Percentiles rank a stretch among this genome's conserved stretches.
Evolutionary conservation across 2,888 invertebrate genomes (phyloP).

Genomic region (Nomada ferruginata): DNA sequence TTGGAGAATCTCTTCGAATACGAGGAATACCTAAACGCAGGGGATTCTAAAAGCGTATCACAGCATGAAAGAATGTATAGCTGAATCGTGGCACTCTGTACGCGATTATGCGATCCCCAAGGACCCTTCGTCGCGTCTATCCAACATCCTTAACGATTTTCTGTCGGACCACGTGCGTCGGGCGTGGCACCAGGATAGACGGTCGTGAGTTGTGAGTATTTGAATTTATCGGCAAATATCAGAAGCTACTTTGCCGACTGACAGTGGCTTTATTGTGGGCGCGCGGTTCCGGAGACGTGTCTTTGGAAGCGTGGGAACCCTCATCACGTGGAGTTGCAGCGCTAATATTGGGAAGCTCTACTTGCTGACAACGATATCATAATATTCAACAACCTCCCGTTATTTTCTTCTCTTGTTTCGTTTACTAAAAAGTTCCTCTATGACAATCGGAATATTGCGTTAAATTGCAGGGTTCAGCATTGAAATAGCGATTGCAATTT

Average conservation of each 20-base stretch:
- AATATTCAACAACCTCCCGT: conserved; percentile 3
- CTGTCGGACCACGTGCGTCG: conserved; percentile 73
- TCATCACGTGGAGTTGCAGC: conserved; percentile 2
- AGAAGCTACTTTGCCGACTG: conserved; percentile 76
- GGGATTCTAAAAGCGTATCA: too few species aligned
- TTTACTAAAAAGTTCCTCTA: neutral
- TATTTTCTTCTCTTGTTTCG: neutral
- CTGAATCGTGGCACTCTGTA: conserved; percentile 1
- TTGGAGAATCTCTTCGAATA: too few species aligned
- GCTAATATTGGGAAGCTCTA: conserved; percentile 43
- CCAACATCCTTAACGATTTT: conserved; percentile 77
- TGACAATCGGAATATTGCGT: neutral
- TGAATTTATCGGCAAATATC: conserved; percentile 79
- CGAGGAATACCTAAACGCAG: too few species aligned
- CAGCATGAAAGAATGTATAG: conserved; percentile 2
- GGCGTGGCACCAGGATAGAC: conserved; percentile 64
- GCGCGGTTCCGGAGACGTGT: conserved; percentile 45
- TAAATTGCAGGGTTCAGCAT: too few species aligned
- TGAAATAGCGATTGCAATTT: neutral
- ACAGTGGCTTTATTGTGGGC: conserved; percentile 71
- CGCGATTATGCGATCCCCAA: conserved; percentile 53
- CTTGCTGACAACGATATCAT: neutral
- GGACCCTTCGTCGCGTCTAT: conserved; percentile 51
- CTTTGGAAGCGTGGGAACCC: neutral
- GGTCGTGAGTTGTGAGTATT: conserved; percentile 60